Evolutionary conservation across 2,113 vertebrate genomes (phyloP).

Genomic region (Syngnathoides biaculeatus): DNA sequence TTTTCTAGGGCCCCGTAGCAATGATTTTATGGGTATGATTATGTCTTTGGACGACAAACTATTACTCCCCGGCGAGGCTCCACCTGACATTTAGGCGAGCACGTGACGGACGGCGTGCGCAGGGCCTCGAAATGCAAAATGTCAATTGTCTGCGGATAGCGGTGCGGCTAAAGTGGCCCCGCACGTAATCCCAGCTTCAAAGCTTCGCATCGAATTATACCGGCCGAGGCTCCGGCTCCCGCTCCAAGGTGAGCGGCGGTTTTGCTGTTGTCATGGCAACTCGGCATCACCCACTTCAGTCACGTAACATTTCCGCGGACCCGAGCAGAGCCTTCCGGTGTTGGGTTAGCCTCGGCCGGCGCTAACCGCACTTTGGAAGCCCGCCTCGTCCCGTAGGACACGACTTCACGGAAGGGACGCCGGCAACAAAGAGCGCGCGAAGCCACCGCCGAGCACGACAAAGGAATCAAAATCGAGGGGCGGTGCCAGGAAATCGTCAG

Average conservation of each 20-base stretch:
- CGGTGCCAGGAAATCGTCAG: slow-evolving; percentile 36
- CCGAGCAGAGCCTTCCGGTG: no score
- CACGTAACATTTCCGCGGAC: neutral
- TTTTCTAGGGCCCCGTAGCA: slow-evolving; percentile 22
- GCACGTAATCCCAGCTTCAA: no score
- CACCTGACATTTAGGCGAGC: slow-evolving; percentile 52
- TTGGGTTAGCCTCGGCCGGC: neutral
- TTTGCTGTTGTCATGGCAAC: neutral
- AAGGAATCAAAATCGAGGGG: slow-evolving; percentile 43
- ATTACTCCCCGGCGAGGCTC: slow-evolving; percentile 39
- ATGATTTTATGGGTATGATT: slow-evolving; percentile 39
- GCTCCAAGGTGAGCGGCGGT: neutral
- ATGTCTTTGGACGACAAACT: slow-evolving; percentile 37
- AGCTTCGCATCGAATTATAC: no score
- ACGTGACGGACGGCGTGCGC: neutral
- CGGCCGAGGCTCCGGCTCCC: no score
- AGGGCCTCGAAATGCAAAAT: slow-evolving; percentile 33
- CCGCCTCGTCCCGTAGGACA: slow-evolving; percentile 35
- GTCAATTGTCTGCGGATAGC: slow-evolving; percentile 27
- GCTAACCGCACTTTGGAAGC: slow-evolving; percentile 17
- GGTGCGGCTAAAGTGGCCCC: neutral
- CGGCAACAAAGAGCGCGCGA: slow-evolving; percentile 51
- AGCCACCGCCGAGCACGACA: slow-evolving; percentile 56
- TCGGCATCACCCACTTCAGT: neutral
- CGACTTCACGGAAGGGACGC: slow-evolving; percentile 50